phyloP scores from a whole-genome alignment of 2,797 vertebrate genomes.

The Leptodactylus fallax region DNA sequence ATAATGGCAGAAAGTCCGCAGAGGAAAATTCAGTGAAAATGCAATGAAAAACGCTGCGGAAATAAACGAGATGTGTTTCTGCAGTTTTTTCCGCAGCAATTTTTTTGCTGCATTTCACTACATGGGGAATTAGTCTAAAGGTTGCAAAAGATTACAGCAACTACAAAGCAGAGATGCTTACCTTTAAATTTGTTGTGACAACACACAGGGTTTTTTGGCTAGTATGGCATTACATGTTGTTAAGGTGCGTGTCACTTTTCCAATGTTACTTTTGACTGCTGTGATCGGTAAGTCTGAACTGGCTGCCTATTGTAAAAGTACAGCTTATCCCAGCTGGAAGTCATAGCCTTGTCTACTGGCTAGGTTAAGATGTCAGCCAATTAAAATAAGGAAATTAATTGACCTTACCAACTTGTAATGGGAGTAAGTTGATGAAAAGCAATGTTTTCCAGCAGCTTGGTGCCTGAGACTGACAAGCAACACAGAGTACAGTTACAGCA shows the following conservation, averaged over 20 bases:
- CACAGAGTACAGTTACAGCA: neutral
- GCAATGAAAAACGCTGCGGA: too few species aligned
- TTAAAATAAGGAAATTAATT: conserved; percentile 44
- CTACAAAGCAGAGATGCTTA: neutral
- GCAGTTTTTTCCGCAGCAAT: too few species aligned
- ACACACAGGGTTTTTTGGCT: too few species aligned
- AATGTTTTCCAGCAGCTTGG: conserved; percentile 3
- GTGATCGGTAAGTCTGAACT: neutral
- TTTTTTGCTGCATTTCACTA: too few species aligned
- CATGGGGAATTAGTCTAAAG: too few species aligned
- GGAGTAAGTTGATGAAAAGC: conserved; percentile 41
- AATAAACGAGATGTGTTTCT: too few species aligned
- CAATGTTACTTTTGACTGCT: too few species aligned
- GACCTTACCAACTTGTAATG: conserved; percentile 8
- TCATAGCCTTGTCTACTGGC: conserved; percentile 3
- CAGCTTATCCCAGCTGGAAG: conserved; percentile 33
- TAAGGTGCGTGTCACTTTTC: neutral
- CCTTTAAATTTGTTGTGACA: neutral
- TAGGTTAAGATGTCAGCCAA: conserved; percentile 12
- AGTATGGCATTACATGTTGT: neutral
- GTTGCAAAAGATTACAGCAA: neutral
- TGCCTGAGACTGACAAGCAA: neutral
- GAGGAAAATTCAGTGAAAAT: too few species aligned
- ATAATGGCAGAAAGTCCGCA: too few species aligned
- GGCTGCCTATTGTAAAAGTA: neutral